Conservation (phyloP, 2,113 vertebrate species). For the Pipa parva region DNA sequence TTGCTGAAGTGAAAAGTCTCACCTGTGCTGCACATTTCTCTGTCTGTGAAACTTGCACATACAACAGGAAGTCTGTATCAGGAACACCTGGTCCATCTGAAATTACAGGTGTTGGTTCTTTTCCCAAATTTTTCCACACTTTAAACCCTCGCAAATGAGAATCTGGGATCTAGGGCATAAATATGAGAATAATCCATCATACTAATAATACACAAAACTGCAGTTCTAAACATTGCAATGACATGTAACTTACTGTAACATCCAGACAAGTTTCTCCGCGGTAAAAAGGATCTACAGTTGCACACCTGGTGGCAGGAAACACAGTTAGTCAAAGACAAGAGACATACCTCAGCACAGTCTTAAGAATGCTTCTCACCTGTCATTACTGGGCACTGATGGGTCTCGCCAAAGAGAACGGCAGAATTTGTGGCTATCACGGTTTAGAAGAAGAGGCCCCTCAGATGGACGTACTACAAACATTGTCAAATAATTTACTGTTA, state of each 20-base stretch:
- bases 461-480: conserved; percentile 51
- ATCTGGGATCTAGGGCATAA: conserved; percentile 46
- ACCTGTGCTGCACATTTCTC: conserved; percentile 52
- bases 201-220: not conserved
- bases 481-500: not conserved
- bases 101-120: conserved; percentile 50
- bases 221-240: not conserved
- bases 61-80: conserved; percentile 72
- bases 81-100: conserved; percentile 62
- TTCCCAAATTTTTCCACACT: conserved; percentile 61
- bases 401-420: conserved; percentile 70
- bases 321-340: not conserved
- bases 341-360: not conserved
- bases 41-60: conserved; percentile 62
- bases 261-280: conserved; percentile 52
- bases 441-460: conserved; percentile 53
- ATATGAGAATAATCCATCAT: not conserved
- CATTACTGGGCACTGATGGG: conserved; percentile 56
- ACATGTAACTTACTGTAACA: conserved; percentile 37
- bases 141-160: conserved; percentile 63
- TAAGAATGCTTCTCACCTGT: conserved; percentile 47
- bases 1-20: too few species aligned
- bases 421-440: conserved; percentile 65
- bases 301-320: conserved; percentile 41
- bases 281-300: conserved; percentile 46